phyloP scores from a whole-genome alignment of 2,888 invertebrate species.

The Embidobia sp. region DNA sequence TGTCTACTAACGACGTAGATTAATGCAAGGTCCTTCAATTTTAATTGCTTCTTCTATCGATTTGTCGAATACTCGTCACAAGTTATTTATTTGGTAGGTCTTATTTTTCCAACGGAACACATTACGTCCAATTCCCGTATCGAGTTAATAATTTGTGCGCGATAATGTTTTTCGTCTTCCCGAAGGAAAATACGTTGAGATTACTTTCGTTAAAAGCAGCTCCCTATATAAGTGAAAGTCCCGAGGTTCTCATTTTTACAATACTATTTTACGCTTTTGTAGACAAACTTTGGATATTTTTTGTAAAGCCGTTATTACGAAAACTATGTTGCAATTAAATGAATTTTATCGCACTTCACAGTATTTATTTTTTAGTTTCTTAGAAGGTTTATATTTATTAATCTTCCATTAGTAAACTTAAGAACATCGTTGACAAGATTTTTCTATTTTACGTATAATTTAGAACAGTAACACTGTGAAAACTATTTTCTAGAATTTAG shows the following conservation, averaged over 20 bases:
- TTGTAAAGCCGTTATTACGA: no score
- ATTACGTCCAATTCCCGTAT: slow-evolving; percentile 44
- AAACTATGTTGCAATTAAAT: no score
- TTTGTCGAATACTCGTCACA: background rate
- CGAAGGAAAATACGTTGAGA: slow-evolving; percentile 31
- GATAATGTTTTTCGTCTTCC: slow-evolving; percentile 48
- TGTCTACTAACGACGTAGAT: slow-evolving; percentile 41
- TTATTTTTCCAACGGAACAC: slow-evolving; percentile 30
- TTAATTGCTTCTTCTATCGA: slow-evolving; percentile 38
- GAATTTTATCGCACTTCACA: no score
- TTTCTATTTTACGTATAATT: no score
- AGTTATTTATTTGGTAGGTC: slow-evolving; percentile 1
- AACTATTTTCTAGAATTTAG: no score
- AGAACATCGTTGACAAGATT: no score
- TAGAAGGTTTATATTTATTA: no score
- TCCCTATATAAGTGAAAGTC: slow-evolving; percentile 36
- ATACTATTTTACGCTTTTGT: slow-evolving; percentile 13
- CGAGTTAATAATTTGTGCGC: slow-evolving; percentile 53
- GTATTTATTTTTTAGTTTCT: no score
- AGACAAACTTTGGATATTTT: slow-evolving; percentile 16
- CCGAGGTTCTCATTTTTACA: slow-evolving; percentile 39
- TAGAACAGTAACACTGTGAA: no score
- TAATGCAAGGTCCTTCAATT: slow-evolving; percentile 39
- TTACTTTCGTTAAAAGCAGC: slow-evolving; percentile 30
- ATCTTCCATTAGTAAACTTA: no score